Evolutionary conservation across 2,797 vertebrate species (phyloP).

Genomic region (Trichosurus vulpecula): DNA sequence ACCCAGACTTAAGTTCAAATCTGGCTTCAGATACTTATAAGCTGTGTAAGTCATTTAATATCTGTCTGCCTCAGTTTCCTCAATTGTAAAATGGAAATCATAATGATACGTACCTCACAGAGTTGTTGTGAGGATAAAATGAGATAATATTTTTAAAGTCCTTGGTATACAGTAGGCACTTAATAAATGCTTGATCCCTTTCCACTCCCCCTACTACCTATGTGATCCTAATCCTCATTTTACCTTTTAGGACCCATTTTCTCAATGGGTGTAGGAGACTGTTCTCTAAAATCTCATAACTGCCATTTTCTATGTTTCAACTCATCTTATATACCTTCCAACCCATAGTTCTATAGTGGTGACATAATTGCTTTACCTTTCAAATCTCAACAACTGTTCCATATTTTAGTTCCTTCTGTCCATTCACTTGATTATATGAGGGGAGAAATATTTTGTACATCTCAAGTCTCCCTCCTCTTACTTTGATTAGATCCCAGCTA

Average conservation of each 20-base stretch:
- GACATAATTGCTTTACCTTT: conserved; percentile 18
- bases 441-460: conserved; percentile 2
- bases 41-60: background rate
- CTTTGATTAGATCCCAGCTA: background rate
- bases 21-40: background rate
- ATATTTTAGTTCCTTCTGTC: conserved; percentile 31
- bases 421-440: background rate
- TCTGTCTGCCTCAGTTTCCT: background rate
- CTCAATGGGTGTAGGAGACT: background rate
- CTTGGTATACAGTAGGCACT: background rate
- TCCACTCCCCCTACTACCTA: background rate
- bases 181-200: background rate
- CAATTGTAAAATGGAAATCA: background rate
- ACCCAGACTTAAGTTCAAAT: background rate
- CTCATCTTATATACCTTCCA: background rate
- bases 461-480: background rate
- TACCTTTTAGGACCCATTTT: background rate
- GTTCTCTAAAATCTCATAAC: background rate
- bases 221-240: background rate
- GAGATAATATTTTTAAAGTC: background rate
- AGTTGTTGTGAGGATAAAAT: background rate
- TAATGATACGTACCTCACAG: background rate
- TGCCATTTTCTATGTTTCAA: background rate
- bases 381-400: background rate
- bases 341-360: conserved; percentile 1